Percentiles rank a stretch among this genome's conserved stretches.
phyloP scores from a whole-genome alignment of 2,888 invertebrate genomes.

The Erannis defoliaria region DNA sequence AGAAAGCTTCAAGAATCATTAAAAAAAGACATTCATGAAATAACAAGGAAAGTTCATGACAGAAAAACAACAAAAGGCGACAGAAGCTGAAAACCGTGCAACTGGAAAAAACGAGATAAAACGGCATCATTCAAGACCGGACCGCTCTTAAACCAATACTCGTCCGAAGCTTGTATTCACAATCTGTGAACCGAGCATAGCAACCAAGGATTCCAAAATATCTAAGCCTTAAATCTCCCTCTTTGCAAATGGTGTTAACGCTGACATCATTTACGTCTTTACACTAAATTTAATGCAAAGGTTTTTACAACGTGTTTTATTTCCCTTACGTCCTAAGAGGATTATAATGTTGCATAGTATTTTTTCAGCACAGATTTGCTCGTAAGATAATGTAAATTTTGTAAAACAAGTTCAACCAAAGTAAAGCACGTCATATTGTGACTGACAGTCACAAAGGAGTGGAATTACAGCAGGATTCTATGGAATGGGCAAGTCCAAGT shows the following conservation, averaged over 20 bases:
- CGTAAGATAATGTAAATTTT: too few relatives aligned
- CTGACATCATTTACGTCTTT: too few relatives aligned
- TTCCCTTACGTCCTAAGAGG: too few relatives aligned
- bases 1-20: background rate
- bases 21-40: constrained; percentile 4
- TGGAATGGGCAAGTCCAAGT: too few relatives aligned
- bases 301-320: too few relatives aligned
- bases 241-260: background rate
- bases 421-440: too few relatives aligned
- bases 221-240: constrained; percentile 12
- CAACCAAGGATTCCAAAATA: constrained; percentile 2
- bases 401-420: too few relatives aligned
- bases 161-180: constrained; percentile 18
- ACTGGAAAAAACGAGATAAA: constrained; percentile 34
- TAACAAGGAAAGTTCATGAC: constrained; percentile 9
- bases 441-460: too few relatives aligned
- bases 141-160: constrained; percentile 25
- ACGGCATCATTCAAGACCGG: constrained; percentile 11
- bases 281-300: too few relatives aligned
- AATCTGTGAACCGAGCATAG: constrained; percentile 11
- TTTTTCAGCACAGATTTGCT: too few relatives aligned
- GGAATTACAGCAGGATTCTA: too few relatives aligned
- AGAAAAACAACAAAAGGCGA: constrained; percentile 11
- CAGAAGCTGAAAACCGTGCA: constrained; percentile 7
- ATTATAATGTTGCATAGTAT: too few relatives aligned